Conservation (phyloP, 2,797 vertebrate species). For the Dendrocincla tyrannina region DNA sequence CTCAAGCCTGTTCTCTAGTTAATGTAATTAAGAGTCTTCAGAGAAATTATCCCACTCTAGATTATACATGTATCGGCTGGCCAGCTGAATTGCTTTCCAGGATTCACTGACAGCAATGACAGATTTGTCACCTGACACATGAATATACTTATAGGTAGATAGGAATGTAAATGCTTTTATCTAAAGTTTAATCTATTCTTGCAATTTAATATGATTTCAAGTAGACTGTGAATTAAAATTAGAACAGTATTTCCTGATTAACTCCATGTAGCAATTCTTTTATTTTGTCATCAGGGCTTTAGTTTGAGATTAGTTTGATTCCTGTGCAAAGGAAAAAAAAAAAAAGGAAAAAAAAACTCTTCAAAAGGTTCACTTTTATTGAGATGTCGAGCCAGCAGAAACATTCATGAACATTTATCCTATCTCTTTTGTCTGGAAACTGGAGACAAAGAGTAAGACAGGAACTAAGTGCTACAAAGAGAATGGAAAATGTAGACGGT, state of each 20-base stretch:
- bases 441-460: not conserved
- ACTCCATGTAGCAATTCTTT: not conserved
- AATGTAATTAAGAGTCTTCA: not conserved
- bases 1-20: not conserved
- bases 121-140: not conserved
- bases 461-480: not conserved
- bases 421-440: not conserved
- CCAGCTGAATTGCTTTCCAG: not conserved
- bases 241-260: not conserved
- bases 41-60: not conserved
- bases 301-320: not conserved
- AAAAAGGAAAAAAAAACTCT: not conserved
- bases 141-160: not conserved
- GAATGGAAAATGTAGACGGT: not conserved
- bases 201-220: not conserved
- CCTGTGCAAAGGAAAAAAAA: not conserved
- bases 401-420: not conserved
- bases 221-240: not conserved
- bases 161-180: not conserved
- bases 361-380: not conserved
- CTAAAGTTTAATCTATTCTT: not conserved
- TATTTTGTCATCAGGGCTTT: not conserved
- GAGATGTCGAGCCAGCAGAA: not conserved
- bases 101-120: not conserved
- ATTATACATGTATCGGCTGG: not conserved